Evolutionary conservation across 2,113 vertebrate genomes (phyloP), one percentile per base, ranked within the genome.

Genomic region (Caranx melampygus): DNA sequence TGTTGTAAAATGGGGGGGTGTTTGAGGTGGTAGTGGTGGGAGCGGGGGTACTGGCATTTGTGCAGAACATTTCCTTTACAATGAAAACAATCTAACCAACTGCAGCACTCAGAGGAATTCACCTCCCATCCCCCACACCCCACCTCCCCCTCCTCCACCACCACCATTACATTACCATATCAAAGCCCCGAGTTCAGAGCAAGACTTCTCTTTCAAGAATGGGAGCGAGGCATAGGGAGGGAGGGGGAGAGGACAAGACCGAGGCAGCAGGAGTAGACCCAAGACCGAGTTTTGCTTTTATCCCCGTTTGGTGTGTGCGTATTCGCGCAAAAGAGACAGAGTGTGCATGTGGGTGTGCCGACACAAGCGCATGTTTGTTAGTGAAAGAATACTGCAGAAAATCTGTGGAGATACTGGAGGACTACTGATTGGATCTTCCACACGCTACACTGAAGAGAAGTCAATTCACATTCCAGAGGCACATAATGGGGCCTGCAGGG

Each of bases 121-220:
- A 93, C 89, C 89, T 90, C 90, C 91, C 95, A 88, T 94, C 93
- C 94, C 94, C 94, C 94, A 93, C 85, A 45, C 81, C 82, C 79
- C 86, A 70, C 86, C 82, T 74, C 82, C 89, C 82, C 84, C 84
- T 91, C 86, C 84, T 84, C 91, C 90, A 60, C 83, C 80, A 78
- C 93, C 88, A 85, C 92, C 92, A 95, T 94, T 94, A 95, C 92
- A 95, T 95, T 95, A 94, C 93, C 95, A 95, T 95, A 95, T 95
- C 94, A 95, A 95, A 95, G 94, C 93, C 90, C 92, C 7, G 92
- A 95, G 95, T 95, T 95, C 94, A 94, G 93, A 95, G 94, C 93
- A 91, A 94, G 94, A 94, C 94, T 95, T 95, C 92, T 92, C 94
- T 95, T 95, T 95, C 94, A 94, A 94, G 92, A 94, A 91, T 91